phyloP scores from a whole-genome alignment of 2,113 vertebrate species.

The Hippopotamus amphibius region DNA sequence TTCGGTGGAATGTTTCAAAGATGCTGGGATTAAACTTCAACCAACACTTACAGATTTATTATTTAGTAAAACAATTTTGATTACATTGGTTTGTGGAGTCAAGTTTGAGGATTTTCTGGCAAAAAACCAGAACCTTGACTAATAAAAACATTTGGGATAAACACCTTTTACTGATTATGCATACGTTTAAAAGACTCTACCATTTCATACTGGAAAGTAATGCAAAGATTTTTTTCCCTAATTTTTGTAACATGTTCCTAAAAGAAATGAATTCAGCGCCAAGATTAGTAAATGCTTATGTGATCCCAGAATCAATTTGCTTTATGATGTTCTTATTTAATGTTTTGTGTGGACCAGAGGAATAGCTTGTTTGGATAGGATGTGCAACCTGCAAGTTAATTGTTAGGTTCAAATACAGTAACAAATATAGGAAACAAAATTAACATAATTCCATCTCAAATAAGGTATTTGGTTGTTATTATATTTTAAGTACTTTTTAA shows the following conservation, averaged over 20 bases:
- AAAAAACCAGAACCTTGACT: slow-evolving; percentile 58
- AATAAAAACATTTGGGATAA: slow-evolving; percentile 61
- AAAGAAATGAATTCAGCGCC: background rate
- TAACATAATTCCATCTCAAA: background rate
- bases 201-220: background rate
- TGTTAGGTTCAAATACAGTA: background rate
- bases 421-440: background rate
- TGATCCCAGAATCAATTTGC: background rate
- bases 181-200: background rate
- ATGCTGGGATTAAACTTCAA: slow-evolving; percentile 75
- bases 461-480: background rate
- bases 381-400: background rate
- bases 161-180: background rate
- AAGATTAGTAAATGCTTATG: background rate
- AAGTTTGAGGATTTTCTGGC: slow-evolving; percentile 63
- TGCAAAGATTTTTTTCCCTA: background rate
- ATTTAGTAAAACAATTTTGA: slow-evolving; percentile 77
- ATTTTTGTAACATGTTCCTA: background rate
- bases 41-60: slow-evolving; percentile 79
- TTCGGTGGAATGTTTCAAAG: slow-evolving; percentile 83
- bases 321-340: background rate
- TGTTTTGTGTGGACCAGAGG: background rate
- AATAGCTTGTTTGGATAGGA: background rate
- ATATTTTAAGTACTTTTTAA: background rate
- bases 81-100: slow-evolving; percentile 66